A percentile compares a stretch with the other conserved stretches of the same genome.
Evolutionary conservation across 2,797 vertebrate species (phyloP).

Genomic region (Mormyrops attenuatus): DNA sequence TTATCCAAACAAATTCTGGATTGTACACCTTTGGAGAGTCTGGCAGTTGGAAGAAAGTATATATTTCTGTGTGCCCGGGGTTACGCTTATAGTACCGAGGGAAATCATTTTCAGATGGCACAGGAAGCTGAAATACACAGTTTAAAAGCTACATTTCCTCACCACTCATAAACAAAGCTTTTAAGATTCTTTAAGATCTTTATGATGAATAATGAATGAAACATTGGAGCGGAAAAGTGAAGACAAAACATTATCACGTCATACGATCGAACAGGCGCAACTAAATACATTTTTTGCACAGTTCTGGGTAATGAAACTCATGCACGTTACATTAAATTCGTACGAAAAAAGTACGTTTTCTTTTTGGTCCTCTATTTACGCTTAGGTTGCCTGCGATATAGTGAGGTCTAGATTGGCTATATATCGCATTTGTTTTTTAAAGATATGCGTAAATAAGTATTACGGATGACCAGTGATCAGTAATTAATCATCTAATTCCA

Average conservation of each 20-base stretch:
- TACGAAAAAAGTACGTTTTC: background rate
- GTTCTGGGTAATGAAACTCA: background rate
- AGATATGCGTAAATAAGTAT: background rate
- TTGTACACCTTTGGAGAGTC: background rate
- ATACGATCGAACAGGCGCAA: background rate
- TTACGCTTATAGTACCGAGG: background rate
- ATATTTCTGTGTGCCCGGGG: slow-evolving; percentile 1
- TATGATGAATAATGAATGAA: background rate
- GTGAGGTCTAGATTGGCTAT: background rate
- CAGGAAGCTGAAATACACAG: slow-evolving; percentile 53
- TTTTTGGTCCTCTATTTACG: background rate
- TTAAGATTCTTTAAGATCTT: slow-evolving; percentile 37
- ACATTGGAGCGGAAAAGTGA: background rate
- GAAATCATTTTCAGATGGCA: slow-evolving; percentile 61
- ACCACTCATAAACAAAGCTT: slow-evolving; percentile 60
- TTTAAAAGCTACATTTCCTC: slow-evolving; percentile 54
- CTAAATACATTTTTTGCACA: background rate
- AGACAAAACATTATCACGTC: background rate
- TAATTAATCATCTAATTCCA: background rate
- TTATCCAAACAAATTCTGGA: slow-evolving; percentile 24
- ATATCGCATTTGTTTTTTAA: background rate
- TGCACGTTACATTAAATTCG: background rate
- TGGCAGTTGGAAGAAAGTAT: background rate
- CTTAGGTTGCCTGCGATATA: background rate
- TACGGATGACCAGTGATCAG: background rate